These are phyloP conservation scores for Listronotus bonariensis DNA, from an alignment of 1,140 invertebrate genomes.

Conservation along the genomic window DNA sequence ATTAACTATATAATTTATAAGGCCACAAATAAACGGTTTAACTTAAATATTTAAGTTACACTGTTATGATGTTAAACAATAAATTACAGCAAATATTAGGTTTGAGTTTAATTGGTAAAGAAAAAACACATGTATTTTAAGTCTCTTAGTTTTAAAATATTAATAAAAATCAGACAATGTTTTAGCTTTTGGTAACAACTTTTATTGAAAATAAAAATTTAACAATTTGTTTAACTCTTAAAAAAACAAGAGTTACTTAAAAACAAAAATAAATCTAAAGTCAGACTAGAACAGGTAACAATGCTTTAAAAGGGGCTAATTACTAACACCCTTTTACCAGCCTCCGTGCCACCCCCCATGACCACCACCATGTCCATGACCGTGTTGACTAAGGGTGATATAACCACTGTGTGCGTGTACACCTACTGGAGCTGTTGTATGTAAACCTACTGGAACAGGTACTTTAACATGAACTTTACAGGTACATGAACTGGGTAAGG, in stretches of 20 bases:
- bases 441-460: constrained; percentile 38
- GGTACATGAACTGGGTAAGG: constrained; percentile 45
- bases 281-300: constrained; percentile 24
- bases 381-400: constrained; percentile 25
- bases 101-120: too few species aligned
- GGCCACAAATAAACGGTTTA: too few species aligned
- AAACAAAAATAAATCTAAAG: constrained; percentile 4
- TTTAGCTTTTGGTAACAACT: too few species aligned
- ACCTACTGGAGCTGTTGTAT: constrained; percentile 27
- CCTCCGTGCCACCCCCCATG: constrained; percentile 6
- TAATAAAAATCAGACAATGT: too few species aligned
- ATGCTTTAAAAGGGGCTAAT: neutral
- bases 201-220: too few species aligned
- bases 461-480: constrained; percentile 41
- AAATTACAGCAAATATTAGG: too few species aligned
- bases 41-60: too few species aligned
- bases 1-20: too few species aligned
- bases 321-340: neutral
- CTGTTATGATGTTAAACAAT: too few species aligned
- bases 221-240: neutral
- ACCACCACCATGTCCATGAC: constrained; percentile 1
- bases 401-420: constrained; percentile 13
- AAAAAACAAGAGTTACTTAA: neutral
- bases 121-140: too few species aligned
- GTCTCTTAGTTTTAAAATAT: too few species aligned